Base-by-base conservation (phyloP, 2,888 invertebrate species). In the Melipona beecheii region DNA sequence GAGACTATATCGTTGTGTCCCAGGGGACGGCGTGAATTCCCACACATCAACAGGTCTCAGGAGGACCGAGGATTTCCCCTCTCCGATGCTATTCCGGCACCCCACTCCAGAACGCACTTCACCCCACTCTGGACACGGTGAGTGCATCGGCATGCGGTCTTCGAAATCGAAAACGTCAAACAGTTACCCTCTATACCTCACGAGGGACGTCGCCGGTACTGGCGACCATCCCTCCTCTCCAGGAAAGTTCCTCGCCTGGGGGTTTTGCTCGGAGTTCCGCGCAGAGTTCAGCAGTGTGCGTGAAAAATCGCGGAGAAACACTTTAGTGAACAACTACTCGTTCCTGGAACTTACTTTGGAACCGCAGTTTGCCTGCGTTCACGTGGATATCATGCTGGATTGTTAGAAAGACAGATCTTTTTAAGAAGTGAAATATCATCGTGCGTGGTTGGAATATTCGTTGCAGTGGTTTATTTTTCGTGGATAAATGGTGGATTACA, bases 21-120 rank as follows among this genome's bases (percentile, higher is more conserved):
- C 69, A 83, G 77, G 84, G 84, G 78, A 87, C 90, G 91, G 92
- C 91, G 92, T 93, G 91, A 94, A 94, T 94, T 94, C 94, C 94
- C 93, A 93, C 93, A 93, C 93, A 94, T 94, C 94, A 94, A 93
- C 93, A 93, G 93, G 94, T 94, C 94, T 91, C 91, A 91, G 92
- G 89, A 93, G 92, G 92, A 89, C 89, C 85, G 86, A 81, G 86
- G 89, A 84, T 86, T 89, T 89, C 92, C 90, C 90, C 91, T 87
- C 89, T 76, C 85, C 79, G 62, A 89, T 86, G 86, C 87, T 88
- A 88, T 87, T 83, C 83, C 84, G 86, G 89, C 85, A 84, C 90
- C 91, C 90, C 90, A 88, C 91, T 90, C 90, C 82, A 81, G 81
- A 78, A 50, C 81, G 75, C 72, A 81, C 75, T 77, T 83, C 83